Conservation (phyloP, 2,888 invertebrate species). For the Pyrocoelia pectoralis region DNA sequence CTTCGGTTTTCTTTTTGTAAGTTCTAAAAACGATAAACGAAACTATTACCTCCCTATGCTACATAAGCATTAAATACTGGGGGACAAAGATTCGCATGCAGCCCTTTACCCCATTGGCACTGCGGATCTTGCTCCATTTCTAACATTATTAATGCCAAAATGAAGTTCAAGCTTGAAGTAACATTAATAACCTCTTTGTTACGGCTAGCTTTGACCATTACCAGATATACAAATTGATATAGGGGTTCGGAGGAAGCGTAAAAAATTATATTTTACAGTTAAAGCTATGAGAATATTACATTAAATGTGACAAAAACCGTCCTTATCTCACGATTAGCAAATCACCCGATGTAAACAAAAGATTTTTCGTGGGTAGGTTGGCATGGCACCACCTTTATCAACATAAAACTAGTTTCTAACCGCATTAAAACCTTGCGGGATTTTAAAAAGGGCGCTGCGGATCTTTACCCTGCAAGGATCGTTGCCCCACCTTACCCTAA, state of each 20-base stretch:
- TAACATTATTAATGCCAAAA: not conserved
- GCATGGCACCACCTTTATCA: not conserved
- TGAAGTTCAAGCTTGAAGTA: not conserved
- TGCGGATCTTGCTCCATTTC: not conserved
- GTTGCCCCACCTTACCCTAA: not conserved
- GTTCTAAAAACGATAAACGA: too few relatives aligned
- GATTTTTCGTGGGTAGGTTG: not conserved
- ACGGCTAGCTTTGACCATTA: not conserved
- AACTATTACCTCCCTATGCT: too few relatives aligned
- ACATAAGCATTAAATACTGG: not conserved
- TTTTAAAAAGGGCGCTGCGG: not conserved
- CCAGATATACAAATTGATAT: conserved; percentile 1
- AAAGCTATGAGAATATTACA: not conserved
- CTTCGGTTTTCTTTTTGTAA: too few relatives aligned
- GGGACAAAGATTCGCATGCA: not conserved
- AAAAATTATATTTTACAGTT: not conserved
- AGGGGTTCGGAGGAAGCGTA: too few relatives aligned
- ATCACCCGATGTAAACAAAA: not conserved
- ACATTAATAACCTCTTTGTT: not conserved
- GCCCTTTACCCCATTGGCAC: not conserved
- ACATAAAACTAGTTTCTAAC: not conserved
- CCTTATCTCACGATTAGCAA: conserved; percentile 1
- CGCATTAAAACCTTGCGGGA: not conserved
- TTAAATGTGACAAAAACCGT: not conserved
- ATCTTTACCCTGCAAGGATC: not conserved